Evolutionary conservation across 2,797 vertebrate species (phyloP).

Genomic region (Pseudochromis fuscus): DNA sequence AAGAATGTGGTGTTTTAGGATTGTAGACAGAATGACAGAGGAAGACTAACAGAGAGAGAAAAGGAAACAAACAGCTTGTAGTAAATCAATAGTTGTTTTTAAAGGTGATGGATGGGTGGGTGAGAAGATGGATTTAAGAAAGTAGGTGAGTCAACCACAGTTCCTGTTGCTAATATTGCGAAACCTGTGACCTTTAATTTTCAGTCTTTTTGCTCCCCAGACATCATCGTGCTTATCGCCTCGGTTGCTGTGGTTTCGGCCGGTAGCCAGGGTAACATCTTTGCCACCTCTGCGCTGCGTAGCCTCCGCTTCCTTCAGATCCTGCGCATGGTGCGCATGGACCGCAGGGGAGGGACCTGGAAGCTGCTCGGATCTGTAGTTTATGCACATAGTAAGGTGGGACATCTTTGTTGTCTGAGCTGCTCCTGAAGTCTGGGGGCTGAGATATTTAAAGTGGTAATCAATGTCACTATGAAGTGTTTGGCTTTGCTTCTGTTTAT

Average conservation of each 20-base stretch:
- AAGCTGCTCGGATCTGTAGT: constrained; percentile 98
- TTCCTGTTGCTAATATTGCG: constrained; percentile 44
- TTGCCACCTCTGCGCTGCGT: constrained; percentile 97
- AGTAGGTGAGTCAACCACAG: constrained; percentile 35
- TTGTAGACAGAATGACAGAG: constrained; percentile 15
- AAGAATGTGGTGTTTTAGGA: constrained; percentile 1
- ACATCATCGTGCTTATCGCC: constrained; percentile 98
- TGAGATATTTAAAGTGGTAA: not conserved
- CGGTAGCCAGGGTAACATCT: constrained; percentile 99
- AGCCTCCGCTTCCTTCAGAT: constrained; percentile 99
- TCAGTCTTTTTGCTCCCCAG: constrained; percentile 78
- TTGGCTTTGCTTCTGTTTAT: no score
- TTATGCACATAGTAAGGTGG: constrained; percentile 98
- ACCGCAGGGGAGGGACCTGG: constrained; percentile 98
- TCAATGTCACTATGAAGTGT: not conserved
- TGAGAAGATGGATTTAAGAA: constrained; percentile 32
- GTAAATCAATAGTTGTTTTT: constrained; percentile 56
- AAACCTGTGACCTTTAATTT: constrained; percentile 63
- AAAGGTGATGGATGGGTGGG: constrained; percentile 43
- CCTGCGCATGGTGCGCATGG: constrained; percentile 99
- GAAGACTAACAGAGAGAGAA: constrained; percentile 27
- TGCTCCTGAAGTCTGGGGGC: no score
- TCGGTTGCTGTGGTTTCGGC: constrained; percentile 98
- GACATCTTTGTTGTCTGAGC: not conserved
- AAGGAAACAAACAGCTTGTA: constrained; percentile 19